A percentile compares a stretch with the other conserved stretches of the same genome.
Evolutionary conservation across 2,888 invertebrate species (phyloP).

Genomic region (Drosophila antonietae): DNA sequence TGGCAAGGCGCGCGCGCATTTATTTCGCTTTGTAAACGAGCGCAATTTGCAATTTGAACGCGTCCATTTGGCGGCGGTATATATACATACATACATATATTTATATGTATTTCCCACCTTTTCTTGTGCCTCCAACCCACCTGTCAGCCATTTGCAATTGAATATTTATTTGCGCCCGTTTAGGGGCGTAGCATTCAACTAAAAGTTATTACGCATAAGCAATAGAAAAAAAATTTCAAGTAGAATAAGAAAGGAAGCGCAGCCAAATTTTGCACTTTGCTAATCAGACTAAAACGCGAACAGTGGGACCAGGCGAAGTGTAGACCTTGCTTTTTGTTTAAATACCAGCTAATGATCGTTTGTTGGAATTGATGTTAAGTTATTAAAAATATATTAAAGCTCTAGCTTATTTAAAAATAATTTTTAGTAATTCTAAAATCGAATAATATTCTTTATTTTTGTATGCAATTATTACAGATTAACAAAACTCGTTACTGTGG

Average conservation of each 20-base stretch:
- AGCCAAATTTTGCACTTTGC: slow-evolving; percentile 36
- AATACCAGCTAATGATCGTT: not conserved
- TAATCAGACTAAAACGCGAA: slow-evolving; percentile 29
- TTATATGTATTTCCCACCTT: not conserved
- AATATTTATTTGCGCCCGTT: slow-evolving; percentile 63
- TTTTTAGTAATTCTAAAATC: not conserved
- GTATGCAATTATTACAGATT: not conserved
- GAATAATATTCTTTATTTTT: not conserved
- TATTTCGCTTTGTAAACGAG: slow-evolving; percentile 79
- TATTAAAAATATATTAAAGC: not conserved
- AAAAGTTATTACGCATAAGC: slow-evolving; percentile 65
- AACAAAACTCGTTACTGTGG: not conserved
- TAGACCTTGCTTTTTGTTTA: too few species aligned
- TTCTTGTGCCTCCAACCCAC: too few species aligned
- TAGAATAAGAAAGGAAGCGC: slow-evolving; percentile 3
- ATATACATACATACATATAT: not conserved
- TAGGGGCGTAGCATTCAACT: slow-evolving; percentile 53
- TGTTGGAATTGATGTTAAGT: not conserved
- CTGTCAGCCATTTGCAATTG: slow-evolving; percentile 57
- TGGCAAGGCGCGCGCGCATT: slow-evolving; percentile 63
- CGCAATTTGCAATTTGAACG: slow-evolving; percentile 79
- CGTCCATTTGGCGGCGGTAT: slow-evolving; percentile 60
- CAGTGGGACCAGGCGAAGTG: slow-evolving; percentile 26
- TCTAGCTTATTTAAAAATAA: not conserved
- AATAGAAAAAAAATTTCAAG: slow-evolving; percentile 11